A percentile compares a stretch with the other conserved stretches of the same genome.
These are phyloP conservation scores for Amphimedon queenslandica DNA, from an alignment of 37 sponge, comb jelly and placozoan genomes.

Conservation along the genomic window DNA sequence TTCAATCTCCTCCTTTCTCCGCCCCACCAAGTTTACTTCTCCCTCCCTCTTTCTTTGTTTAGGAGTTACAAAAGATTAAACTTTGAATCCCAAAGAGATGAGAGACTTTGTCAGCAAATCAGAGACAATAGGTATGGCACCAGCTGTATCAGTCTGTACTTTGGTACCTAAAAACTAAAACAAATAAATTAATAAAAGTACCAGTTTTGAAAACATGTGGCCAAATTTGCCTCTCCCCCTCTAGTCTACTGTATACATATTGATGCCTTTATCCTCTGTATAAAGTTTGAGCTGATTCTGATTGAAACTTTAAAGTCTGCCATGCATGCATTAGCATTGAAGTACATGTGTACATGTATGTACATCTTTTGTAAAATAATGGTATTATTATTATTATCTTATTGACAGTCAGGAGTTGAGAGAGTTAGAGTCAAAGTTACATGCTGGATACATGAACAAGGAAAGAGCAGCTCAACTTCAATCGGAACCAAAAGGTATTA, in stretches of 20 bases:
- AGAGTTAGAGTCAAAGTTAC: conserved; percentile 91
- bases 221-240: too few species aligned
- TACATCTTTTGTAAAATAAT: not conserved
- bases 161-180: not conserved
- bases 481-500: too few species aligned
- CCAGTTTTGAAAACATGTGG: not conserved
- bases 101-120: conserved; percentile 85
- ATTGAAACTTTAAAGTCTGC: too few species aligned
- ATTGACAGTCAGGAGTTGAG: conserved; percentile 75
- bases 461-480: conserved; percentile 97
- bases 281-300: too few species aligned
- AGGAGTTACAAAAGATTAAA: conserved; percentile 83
- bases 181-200: too few species aligned
- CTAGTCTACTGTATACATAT: too few species aligned
- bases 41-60: too few species aligned
- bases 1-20: too few species aligned
- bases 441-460: conserved; percentile 94
- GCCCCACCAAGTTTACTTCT: too few species aligned
- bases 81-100: conserved; percentile 67
- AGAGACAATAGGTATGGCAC: conserved; percentile 71
- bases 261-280: too few species aligned
- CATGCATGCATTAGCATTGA: too few species aligned
- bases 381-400: not conserved
- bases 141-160: not conserved
- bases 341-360: too few species aligned